Conservation (phyloP, 2,888 invertebrate genomes). For the Gymnocheta viridis region DNA sequence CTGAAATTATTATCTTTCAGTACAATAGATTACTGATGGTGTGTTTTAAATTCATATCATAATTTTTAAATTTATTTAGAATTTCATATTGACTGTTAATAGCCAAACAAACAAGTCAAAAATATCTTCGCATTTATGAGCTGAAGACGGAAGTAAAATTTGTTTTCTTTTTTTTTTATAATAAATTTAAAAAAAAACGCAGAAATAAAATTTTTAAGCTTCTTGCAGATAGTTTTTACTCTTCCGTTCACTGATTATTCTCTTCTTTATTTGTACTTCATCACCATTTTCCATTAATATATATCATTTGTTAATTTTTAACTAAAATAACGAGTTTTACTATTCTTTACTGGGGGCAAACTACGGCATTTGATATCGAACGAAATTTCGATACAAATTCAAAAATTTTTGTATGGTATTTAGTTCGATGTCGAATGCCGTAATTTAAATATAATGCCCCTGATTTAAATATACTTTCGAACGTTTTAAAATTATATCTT, state of each 20-base stretch:
- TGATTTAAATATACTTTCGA: neutral
- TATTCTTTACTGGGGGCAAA: no score
- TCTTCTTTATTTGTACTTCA: slow-evolving; percentile 39
- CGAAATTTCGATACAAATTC: no score
- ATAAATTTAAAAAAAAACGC: neutral
- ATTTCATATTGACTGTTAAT: no score
- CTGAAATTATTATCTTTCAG: no score
- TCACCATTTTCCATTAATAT: slow-evolving; percentile 7
- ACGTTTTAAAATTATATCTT: neutral
- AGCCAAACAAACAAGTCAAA: neutral
- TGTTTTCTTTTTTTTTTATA: no score
- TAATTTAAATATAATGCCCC: no score
- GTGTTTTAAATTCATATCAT: no score
- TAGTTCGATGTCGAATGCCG: no score
- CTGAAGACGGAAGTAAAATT: slow-evolving; percentile 43
- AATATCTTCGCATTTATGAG: slow-evolving; percentile 32
- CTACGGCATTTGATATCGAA: no score
- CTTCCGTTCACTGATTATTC: neutral
- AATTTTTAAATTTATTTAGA: no score
- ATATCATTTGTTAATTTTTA: neutral
- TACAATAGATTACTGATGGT: no score
- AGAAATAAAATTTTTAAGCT: neutral
- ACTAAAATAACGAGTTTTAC: neutral
- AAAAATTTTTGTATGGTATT: no score
- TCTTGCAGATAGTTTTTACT: neutral